Conservation (phyloP, 2,888 invertebrate species). For the Oscheius sp. region DNA sequence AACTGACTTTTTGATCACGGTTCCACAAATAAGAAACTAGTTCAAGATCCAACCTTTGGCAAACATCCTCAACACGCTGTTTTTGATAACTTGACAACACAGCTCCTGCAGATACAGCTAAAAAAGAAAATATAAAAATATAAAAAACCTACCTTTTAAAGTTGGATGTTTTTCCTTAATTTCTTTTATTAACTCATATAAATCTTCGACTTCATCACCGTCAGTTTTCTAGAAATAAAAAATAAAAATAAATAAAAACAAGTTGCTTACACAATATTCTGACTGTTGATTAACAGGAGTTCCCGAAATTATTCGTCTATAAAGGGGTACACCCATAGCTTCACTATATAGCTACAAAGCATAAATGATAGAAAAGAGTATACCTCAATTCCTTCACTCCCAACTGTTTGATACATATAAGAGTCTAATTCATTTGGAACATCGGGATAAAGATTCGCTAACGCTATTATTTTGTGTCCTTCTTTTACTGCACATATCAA, state of each 20-base stretch:
- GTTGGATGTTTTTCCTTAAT: slow-evolving; percentile 77
- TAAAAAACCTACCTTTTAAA: slow-evolving; percentile 50
- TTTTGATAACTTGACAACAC: slow-evolving; percentile 98
- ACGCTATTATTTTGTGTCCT: slow-evolving; percentile 91
- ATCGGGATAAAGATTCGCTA: slow-evolving; percentile 90
- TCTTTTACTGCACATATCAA: slow-evolving; percentile 85
- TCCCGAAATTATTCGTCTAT: slow-evolving; percentile 84
- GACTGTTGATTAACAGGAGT: slow-evolving; percentile 76
- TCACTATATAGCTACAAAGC: slow-evolving; percentile 80
- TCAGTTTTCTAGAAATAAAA: slow-evolving; percentile 74
- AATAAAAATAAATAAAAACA: slow-evolving; percentile 3
- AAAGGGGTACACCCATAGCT: slow-evolving; percentile 91
- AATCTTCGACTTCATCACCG: slow-evolving; percentile 95
- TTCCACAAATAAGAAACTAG: slow-evolving; percentile 94
- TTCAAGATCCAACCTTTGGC: slow-evolving; percentile 86
- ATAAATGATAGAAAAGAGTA: neutral
- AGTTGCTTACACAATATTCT: slow-evolving; percentile 36
- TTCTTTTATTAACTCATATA: slow-evolving; percentile 82
- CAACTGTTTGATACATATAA: slow-evolving; percentile 99
- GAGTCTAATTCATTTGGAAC: slow-evolving; percentile 82
- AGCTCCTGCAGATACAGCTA: slow-evolving; percentile 95
- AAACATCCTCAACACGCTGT: slow-evolving; percentile 81
- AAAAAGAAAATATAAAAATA: slow-evolving; percentile 73
- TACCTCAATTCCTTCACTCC: slow-evolving; percentile 87
- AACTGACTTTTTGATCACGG: slow-evolving; percentile 80